Percentiles rank a stretch among this genome's conserved stretches.
Evolutionary conservation across 2,797 vertebrate species (phyloP).

Genomic region (Rhinoraja longicauda): DNA sequence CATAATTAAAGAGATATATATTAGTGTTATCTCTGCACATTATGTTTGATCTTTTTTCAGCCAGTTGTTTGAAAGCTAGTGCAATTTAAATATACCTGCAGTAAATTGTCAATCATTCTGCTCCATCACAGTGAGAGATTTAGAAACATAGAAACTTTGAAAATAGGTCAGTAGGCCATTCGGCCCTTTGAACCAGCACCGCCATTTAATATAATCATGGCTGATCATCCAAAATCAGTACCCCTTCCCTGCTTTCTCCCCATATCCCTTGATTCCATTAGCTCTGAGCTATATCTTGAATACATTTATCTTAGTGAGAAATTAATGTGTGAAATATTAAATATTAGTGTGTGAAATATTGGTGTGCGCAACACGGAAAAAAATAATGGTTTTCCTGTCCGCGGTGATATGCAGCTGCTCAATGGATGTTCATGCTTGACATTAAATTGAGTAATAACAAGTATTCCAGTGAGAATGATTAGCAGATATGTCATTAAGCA

Average conservation of each 20-base stretch:
- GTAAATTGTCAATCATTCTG: not conserved
- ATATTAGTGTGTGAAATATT: not conserved
- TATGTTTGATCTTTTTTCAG: not conserved
- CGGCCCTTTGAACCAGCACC: too few species aligned
- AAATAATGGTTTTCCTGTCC: not conserved
- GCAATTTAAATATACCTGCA: not conserved
- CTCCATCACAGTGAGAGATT: not conserved
- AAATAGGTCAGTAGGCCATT: too few species aligned
- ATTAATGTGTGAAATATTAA: not conserved
- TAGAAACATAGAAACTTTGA: not conserved
- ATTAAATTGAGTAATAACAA: not conserved
- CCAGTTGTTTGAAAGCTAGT: not conserved
- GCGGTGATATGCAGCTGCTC: not conserved
- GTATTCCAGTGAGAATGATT: not conserved
- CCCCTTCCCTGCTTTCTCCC: too few species aligned
- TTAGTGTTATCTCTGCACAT: not conserved
- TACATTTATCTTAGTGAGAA: not conserved
- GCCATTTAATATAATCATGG: too few species aligned
- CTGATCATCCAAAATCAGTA: too few species aligned
- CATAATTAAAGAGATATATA: conserved; percentile 3
- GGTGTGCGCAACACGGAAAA: too few species aligned
- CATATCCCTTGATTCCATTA: too few species aligned
- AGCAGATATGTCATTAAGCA: too few species aligned
- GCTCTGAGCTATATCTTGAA: too few species aligned
- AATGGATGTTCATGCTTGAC: not conserved